A percentile compares a stretch with the other conserved stretches of the same genome.
Evolutionary conservation across 2,113 vertebrate genomes (phyloP).

Genomic region (Sceloporus undulatus): DNA sequence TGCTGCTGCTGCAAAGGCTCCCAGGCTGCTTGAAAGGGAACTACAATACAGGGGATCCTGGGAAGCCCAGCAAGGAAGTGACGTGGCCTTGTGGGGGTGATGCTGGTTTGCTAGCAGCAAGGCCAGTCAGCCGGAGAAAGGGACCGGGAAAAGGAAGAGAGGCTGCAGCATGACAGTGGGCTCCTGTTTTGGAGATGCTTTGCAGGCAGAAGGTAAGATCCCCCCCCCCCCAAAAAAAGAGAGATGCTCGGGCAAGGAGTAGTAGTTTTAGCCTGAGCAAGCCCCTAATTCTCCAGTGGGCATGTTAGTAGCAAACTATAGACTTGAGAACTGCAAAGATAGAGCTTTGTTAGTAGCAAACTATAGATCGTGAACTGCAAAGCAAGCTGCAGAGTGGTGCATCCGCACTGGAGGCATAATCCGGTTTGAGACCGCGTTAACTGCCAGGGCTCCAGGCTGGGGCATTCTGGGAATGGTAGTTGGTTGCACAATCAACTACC

Average conservation of each 20-base stretch:
- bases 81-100: conserved; percentile 27
- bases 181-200: neutral
- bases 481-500: too few relatives aligned
- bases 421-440: too few relatives aligned
- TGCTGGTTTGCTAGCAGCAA: conserved; percentile 11
- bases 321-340: neutral
- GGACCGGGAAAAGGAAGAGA: conserved; percentile 31
- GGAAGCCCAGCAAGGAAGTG: conserved; percentile 51
- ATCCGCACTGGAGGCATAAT: too few relatives aligned
- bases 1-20: neutral
- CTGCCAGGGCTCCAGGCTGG: too few relatives aligned
- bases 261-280: too few relatives aligned
- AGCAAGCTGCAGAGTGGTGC: neutral
- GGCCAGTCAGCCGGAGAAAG: conserved; percentile 1
- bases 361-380: neutral
- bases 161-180: conserved; percentile 52
- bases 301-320: neutral
- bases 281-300: neutral
- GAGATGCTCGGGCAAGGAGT: neutral
- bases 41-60: neutral
- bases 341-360: too few relatives aligned
- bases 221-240: too few relatives aligned
- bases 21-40: neutral
- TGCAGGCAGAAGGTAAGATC: conserved; percentile 52
- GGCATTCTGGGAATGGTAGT: too few relatives aligned